Conservation (phyloP, 2,113 vertebrate genomes). For the Amphiprion percula region DNA sequence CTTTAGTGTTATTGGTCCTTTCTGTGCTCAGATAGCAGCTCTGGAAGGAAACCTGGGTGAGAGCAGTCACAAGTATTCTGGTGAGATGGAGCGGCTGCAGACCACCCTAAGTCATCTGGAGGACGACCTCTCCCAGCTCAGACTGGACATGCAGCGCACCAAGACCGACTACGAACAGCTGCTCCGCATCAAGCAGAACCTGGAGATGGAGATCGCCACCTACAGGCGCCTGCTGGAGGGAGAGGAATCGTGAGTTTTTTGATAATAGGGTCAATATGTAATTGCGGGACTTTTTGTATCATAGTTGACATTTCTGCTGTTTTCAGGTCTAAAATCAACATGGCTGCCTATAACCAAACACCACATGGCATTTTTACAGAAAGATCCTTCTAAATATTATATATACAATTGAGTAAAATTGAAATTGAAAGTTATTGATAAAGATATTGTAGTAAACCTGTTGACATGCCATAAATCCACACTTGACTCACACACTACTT, state of each 20-base stretch:
- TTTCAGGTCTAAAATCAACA: too few relatives aligned
- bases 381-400: too few relatives aligned
- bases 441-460: too few relatives aligned
- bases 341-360: too few relatives aligned
- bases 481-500: too few relatives aligned
- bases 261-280: not conserved
- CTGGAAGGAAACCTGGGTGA: conserved; percentile 85
- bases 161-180: conserved; percentile 87
- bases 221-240: conserved; percentile 88
- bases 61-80: conserved; percentile 78
- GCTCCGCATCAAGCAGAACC: conserved; percentile 87
- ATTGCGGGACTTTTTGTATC: too few relatives aligned
- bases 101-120: conserved; percentile 80
- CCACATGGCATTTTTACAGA: too few relatives aligned
- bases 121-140: conserved; percentile 83
- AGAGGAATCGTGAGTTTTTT: conserved; percentile 80
- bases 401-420: too few relatives aligned
- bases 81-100: conserved; percentile 84
- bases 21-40: conserved; percentile 71
- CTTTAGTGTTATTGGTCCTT: not conserved
- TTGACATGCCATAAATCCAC: too few relatives aligned
- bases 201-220: conserved; percentile 88
- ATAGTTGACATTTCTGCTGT: too few relatives aligned
- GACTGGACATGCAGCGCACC: conserved; percentile 86
- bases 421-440: too few relatives aligned